Percentiles rank a stretch among this genome's conserved stretches.
Conservation (phyloP, 2,113 vertebrate genomes). For the Pachyramphus minor region DNA sequence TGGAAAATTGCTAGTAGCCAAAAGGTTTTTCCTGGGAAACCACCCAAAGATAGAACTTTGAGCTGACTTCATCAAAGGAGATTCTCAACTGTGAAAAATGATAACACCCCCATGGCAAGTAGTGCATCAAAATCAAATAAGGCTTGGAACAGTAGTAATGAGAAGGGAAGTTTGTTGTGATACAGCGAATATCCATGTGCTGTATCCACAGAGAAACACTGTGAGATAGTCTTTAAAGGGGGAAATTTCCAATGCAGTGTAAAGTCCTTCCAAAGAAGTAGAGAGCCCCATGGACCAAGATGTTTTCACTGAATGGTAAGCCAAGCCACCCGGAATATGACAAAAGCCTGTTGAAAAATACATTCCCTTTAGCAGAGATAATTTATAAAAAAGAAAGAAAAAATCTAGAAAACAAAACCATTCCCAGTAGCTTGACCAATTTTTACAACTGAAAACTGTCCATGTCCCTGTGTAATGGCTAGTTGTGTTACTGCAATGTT, state of each 20-base stretch:
- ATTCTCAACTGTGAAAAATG: constrained; percentile 51
- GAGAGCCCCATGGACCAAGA: fast-evolving
- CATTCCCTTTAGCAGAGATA: background rate
- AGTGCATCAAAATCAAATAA: constrained; percentile 32
- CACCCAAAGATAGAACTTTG: constrained; percentile 52
- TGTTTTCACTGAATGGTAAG: background rate
- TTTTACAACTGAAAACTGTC: background rate
- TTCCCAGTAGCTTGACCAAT: background rate
- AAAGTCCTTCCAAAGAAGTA: background rate
- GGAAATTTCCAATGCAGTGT: background rate
- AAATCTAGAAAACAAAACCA: background rate
- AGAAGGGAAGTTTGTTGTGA: constrained; percentile 20
- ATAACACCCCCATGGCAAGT: constrained; percentile 49
- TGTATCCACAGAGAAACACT: background rate
- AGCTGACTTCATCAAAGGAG: constrained; percentile 55
- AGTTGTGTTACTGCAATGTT: background rate
- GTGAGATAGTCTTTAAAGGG: background rate
- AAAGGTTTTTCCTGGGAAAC: constrained; percentile 54
- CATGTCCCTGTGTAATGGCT: background rate
- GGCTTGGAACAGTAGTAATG: background rate
- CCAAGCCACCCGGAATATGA: background rate
- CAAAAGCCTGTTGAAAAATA: background rate
- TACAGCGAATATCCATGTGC: background rate
- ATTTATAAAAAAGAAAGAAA: background rate
- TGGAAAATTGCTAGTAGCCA: constrained; percentile 37